These are phyloP conservation scores for Drosophila lacicola DNA, from an alignment of 2,888 invertebrate genomes.

Conservation along the genomic window DNA sequence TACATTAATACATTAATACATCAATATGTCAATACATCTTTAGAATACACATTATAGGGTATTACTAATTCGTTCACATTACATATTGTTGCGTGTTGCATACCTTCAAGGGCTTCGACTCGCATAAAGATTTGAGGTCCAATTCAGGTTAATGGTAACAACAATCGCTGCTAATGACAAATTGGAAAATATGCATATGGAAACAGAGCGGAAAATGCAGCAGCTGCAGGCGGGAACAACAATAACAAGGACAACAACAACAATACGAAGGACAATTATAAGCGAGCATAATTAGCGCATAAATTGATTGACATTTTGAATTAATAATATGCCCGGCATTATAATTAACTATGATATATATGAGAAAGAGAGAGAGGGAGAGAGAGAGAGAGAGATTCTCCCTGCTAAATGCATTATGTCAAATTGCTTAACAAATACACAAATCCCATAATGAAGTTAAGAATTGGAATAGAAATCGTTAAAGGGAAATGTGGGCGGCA, in stretches of 20 bases:
- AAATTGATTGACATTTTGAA: constrained; percentile 72
- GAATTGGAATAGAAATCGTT: constrained; percentile 19
- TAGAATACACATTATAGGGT: constrained; percentile 1
- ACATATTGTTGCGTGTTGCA: constrained; percentile 4
- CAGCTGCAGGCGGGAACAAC: neutral
- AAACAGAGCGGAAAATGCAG: constrained; percentile 36
- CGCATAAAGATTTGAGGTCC: constrained; percentile 14
- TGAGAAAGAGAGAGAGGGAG: neutral
- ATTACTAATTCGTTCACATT: constrained; percentile 7
- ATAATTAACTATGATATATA: constrained; percentile 47
- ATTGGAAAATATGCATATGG: constrained; percentile 29
- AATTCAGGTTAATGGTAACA: constrained; percentile 44
- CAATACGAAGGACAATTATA: constrained; percentile 24
- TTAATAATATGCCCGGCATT: constrained; percentile 72
- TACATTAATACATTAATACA: no score
- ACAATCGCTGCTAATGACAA: constrained; percentile 34
- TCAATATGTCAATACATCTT: no score
- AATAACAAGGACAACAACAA: constrained; percentile 1
- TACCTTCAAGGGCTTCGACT: constrained; percentile 32
- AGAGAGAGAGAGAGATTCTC: neutral
- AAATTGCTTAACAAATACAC: constrained; percentile 73
- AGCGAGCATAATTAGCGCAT: constrained; percentile 52
- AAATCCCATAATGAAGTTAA: constrained; percentile 76
- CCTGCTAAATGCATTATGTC: constrained; percentile 41
- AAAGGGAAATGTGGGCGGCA: neutral